These are phyloP conservation scores for Melanotaenia duboulayi DNA, from an alignment of 2,113 vertebrate species.

Conservation along the genomic window DNA sequence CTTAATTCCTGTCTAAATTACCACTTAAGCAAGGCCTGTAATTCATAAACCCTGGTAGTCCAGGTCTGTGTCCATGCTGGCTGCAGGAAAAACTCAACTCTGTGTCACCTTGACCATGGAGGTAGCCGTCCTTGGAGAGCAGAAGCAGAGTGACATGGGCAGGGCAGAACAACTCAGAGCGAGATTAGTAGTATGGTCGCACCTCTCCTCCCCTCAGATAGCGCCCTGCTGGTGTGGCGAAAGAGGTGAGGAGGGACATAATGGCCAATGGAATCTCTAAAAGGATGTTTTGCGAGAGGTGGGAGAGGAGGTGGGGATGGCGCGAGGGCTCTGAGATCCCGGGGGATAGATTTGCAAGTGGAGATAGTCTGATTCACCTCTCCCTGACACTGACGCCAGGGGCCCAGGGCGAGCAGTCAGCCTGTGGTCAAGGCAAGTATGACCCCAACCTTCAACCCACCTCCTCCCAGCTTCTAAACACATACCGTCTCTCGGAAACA, in stretches of 20 bases:
- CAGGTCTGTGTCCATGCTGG: constrained; percentile 48
- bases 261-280: constrained; percentile 74
- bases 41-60: constrained; percentile 67
- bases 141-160: constrained; percentile 37
- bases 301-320: constrained; percentile 71
- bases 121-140: constrained; percentile 62
- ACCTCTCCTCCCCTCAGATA: constrained; percentile 64
- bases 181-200: constrained; percentile 66
- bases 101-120: constrained; percentile 69
- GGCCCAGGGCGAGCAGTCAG: constrained; percentile 71
- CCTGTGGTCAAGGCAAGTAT: constrained; percentile 68
- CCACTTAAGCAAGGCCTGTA: constrained; percentile 75
- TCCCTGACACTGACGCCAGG: constrained; percentile 72
- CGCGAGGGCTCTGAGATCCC: constrained; percentile 61
- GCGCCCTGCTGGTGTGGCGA: constrained; percentile 53
- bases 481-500: constrained; percentile 33
- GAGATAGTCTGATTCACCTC: constrained; percentile 80
- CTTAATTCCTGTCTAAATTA: constrained; percentile 77
- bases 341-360: constrained; percentile 77
- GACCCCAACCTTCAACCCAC: constrained; percentile 45
- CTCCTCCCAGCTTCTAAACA: constrained; percentile 37
- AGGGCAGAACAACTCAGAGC: constrained; percentile 48
- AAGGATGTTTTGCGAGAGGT: constrained; percentile 76
- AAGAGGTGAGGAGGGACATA: constrained; percentile 71
- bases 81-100: constrained; percentile 55